Evolutionary conservation across 2,888 invertebrate genomes (phyloP), one percentile per base, ranked within the genome.

Genomic region (Drosophila rellima): DNA sequence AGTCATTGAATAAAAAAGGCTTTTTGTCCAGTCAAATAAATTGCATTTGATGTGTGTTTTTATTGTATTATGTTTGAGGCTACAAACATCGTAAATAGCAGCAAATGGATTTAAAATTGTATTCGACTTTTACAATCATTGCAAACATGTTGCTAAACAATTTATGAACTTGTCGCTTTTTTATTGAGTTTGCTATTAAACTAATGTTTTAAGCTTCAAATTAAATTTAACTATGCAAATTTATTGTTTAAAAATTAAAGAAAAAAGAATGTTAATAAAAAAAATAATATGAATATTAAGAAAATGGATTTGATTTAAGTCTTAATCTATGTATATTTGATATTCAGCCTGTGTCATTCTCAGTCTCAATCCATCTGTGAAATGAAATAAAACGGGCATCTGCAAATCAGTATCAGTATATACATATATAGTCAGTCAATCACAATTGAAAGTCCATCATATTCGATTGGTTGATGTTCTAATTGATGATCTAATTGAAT

Each of bases 401-500:
- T n/a, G n/a, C n/a, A n/a, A n/a, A n/a, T n/a, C n/a, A n/a, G n/a
- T n/a, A n/a, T n/a, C n/a, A n/a, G n/a, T n/a, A n/a, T n/a, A n/a
- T n/a, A n/a, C n/a, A n/a, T n/a, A n/a, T n/a, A n/a, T 1, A 50
- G 61, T 48, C 39, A 31, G 61, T 74, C 39, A 62, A 67, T 78
- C 33, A 42, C 57, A 60, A 54, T 61, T n/a, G 57, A 64, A 56
- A 47, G 45, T 10, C 40, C 70, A 60, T 74, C 51, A 55, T 15
- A 57, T 44, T 15, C 56, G 44, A 29, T 40, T 68, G 74, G 17
- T 29, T 42, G 33, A 35, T 23, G 44, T 15, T 35, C 55, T 76
- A 85, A 88, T 88, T 76, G 77, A 85, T 76, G 69, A 69, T 85
- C 60, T 69, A 85, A 88, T 76, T 82, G 83, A 79, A 78, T 71